Percentiles rank a stretch among this genome's conserved stretches.
phyloP scores from a whole-genome alignment of 53 echinoderm and acorn worm species.

The Holothuria leucospilota region DNA sequence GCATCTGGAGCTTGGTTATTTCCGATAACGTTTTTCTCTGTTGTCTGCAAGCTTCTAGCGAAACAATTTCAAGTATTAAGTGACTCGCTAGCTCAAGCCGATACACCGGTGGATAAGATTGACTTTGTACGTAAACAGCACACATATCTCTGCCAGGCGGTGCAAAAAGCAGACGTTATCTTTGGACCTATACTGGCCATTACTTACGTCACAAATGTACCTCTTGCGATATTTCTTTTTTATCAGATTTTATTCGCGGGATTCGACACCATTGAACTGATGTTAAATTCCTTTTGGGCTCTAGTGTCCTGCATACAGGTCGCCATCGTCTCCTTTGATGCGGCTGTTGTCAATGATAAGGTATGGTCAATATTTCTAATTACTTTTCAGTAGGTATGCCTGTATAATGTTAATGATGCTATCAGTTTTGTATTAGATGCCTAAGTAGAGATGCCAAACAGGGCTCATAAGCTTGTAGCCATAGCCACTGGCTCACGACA shows the following conservation, averaged over 20 bases:
- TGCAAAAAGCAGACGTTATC: slow-evolving; percentile 14
- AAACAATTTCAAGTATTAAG: slow-evolving; percentile 14
- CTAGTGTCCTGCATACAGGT: background rate
- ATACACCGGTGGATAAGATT: background rate
- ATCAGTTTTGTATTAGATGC: no score
- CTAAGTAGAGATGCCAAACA: no score
- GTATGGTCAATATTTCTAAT: background rate
- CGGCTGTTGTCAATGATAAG: slow-evolving; percentile 25
- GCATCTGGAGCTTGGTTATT: slow-evolving; percentile 10
- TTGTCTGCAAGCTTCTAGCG: slow-evolving; percentile 7
- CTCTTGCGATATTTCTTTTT: slow-evolving; percentile 20
- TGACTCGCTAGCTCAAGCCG: background rate
- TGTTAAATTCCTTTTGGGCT: slow-evolving; percentile 6
- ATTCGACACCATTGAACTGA: background rate
- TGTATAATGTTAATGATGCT: no score
- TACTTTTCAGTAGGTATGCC: no score
- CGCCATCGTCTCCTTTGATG: slow-evolving; percentile 20
- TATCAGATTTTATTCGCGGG: slow-evolving; percentile 24
- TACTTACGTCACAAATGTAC: slow-evolving; percentile 23
- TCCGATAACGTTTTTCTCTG: slow-evolving; percentile 14
- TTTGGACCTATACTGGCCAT: slow-evolving; percentile 22
- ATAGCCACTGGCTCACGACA: no score
- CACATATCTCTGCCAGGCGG: slow-evolving; percentile 18
- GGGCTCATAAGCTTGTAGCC: no score
- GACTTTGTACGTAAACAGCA: slow-evolving; percentile 34